These are phyloP conservation scores for Leptosomus discolor DNA, from an alignment of 2,113 vertebrate genomes.

Conservation along the genomic window DNA sequence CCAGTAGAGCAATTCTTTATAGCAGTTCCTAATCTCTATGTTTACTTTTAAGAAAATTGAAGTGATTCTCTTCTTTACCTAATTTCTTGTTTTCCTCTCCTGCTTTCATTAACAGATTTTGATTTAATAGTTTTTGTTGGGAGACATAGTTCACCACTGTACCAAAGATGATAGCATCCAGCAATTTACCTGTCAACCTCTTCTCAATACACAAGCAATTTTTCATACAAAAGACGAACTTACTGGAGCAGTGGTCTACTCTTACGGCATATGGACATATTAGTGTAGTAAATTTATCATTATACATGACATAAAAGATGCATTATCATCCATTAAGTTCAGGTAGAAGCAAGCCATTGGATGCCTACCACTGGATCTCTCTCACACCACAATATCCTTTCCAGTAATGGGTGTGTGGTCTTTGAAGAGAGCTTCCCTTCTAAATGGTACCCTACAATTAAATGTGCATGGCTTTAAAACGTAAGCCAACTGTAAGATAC, in stretches of 20 bases:
- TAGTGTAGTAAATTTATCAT: slow-evolving; percentile 75
- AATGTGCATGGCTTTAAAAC: neutral
- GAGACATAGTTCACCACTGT: neutral
- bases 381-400: slow-evolving; percentile 72
- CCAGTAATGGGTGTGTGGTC: slow-evolving; percentile 45
- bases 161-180: slow-evolving; percentile 11
- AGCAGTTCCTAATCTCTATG: neutral
- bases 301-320: slow-evolving; percentile 66
- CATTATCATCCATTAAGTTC: slow-evolving; percentile 78
- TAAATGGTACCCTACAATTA: slow-evolving; percentile 58
- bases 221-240: slow-evolving; percentile 61
- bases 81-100: neutral
- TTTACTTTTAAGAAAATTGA: neutral
- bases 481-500: neutral
- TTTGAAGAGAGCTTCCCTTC: slow-evolving; percentile 42
- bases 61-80: neutral
- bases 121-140: slow-evolving; percentile 31
- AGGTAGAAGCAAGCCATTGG: slow-evolving; percentile 66
- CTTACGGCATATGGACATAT: slow-evolving; percentile 64
- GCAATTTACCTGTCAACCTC: slow-evolving; percentile 62
- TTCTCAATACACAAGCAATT: slow-evolving; percentile 49
- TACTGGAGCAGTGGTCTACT: slow-evolving; percentile 65
- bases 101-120: slow-evolving; percentile 38
- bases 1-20: neutral
- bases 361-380: slow-evolving; percentile 52